Base-by-base conservation (phyloP, 1,140 invertebrate genomes). In the Pectinophora gossypiella region DNA sequence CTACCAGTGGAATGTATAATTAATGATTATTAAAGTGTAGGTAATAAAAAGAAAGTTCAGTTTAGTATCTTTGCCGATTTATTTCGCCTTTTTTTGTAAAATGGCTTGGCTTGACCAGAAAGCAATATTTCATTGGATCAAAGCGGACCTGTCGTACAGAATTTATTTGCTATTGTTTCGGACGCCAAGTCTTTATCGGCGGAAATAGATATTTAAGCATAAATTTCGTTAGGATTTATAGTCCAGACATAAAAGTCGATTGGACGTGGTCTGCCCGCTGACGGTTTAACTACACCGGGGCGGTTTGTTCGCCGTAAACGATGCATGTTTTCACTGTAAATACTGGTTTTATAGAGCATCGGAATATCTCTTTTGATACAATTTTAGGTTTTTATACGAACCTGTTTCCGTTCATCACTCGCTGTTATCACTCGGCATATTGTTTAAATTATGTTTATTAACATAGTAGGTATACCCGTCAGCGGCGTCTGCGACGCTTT, bases 401-500 rank as follows among this genome's bases (percentile, higher is more conserved):
- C 23, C 23, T 5, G 23, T 27, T 27, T 27, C 12, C 23, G 12
- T 5, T 5, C 12, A 6, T 12, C 5, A 6, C 12, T 5, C 23
- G 5, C 23, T 12, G 2, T 6, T 16, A 40, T 40, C 3, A 16
- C 7, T 40, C 13, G 13, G 4, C n/a, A 40, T 7, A 15, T 18
- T 16, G 3, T 6, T 3, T 2, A 40, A 40, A 40, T 40, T 2
- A 3, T 40, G 9, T 32, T 32, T 32, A 32, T 32, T 32, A 12
- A 32, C 27, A n/a, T 32, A 12, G n/a, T 32, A 32, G 16, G 16
- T 27, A 27, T 27, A 27, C 36, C 7, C 7, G 16, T 40, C 15
- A 15, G 7, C 36, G 2, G 2, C 27, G 1, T 36, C 18, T 19
- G 40, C 19, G 60, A 60, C 65, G 53, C 49, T 56, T 56, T 57